Evolutionary conservation across 2,888 invertebrate genomes (phyloP).

Genomic region (Lepeophtheirus nordmannii): DNA sequence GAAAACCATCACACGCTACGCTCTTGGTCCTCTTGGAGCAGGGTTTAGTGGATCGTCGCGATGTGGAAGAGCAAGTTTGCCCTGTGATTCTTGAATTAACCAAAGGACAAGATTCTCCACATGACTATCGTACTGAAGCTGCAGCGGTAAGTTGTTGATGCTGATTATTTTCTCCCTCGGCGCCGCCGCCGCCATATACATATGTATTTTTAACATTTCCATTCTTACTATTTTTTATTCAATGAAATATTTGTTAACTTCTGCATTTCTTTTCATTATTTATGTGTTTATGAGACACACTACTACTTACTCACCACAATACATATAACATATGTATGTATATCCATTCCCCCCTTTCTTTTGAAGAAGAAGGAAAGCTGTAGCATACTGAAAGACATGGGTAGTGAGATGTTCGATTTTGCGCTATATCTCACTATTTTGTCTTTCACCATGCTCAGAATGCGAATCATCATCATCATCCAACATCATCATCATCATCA

Average conservation of each 20-base stretch:
- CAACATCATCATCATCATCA: background rate
- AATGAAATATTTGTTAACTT: conserved; percentile 3
- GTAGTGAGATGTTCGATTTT: conserved; percentile 79
- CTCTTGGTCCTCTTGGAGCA: conserved; percentile 49
- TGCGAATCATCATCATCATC: conserved; percentile 11
- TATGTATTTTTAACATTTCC: background rate
- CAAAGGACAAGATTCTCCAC: conserved; percentile 37
- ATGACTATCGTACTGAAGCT: conserved; percentile 43
- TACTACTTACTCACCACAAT: no score
- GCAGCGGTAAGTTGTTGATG: conserved; percentile 41
- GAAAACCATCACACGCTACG: conserved; percentile 48
- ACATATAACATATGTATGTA: no score
- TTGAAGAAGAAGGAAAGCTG: background rate
- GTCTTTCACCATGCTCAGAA: conserved; percentile 72
- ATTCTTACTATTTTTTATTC: conserved; percentile 6
- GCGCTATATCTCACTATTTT: conserved; percentile 81
- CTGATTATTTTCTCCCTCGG: background rate
- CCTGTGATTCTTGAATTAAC: conserved; percentile 46
- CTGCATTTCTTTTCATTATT: conserved; percentile 6
- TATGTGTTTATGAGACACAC: conserved; percentile 7
- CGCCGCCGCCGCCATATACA: no score
- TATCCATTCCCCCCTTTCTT: conserved; percentile 9
- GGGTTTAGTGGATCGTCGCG: conserved; percentile 43
- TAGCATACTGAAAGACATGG: conserved; percentile 84
- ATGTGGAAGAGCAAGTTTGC: conserved; percentile 48